phyloP scores from a whole-genome alignment of 30 jellyfish, hydroid and myxozoan genomes.

The Pseudorhiza aurosa region DNA sequence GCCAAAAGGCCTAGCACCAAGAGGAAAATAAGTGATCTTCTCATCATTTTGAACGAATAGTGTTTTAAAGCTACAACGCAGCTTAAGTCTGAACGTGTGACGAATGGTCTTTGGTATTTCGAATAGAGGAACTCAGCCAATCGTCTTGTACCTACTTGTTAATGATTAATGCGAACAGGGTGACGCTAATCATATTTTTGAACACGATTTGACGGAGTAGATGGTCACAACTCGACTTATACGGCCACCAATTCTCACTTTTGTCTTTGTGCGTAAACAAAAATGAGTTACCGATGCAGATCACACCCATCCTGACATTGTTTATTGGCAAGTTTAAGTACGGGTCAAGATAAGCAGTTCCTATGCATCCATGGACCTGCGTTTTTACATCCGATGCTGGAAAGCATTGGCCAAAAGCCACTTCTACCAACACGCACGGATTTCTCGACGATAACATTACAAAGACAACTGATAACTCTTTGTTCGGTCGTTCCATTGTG shows the following conservation, averaged over 20 bases:
- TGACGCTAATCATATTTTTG: constrained; percentile 54
- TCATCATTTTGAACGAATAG: constrained; percentile 32
- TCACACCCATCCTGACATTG: constrained; percentile 20
- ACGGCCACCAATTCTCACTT: constrained; percentile 57
- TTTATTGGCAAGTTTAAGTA: not conserved
- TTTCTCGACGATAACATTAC: no score
- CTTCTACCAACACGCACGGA: no score
- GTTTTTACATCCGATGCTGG: no score
- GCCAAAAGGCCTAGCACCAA: constrained; percentile 70
- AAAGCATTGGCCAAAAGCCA: no score
- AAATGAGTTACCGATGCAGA: constrained; percentile 40
- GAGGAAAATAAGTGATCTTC: constrained; percentile 41
- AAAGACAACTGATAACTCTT: no score
- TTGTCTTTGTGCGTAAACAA: constrained; percentile 64
- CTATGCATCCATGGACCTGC: no score
- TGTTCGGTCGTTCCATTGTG: no score
- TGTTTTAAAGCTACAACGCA: constrained; percentile 1
- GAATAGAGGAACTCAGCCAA: constrained; percentile 6
- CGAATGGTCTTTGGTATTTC: constrained; percentile 32
- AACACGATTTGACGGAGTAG: constrained; percentile 29
- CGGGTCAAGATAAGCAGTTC: no score
- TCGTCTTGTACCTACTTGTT: constrained; percentile 25
- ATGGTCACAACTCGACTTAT: constrained; percentile 57
- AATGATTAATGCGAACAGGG: constrained; percentile 47
- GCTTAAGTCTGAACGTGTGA: constrained; percentile 27